Evolutionary conservation across 2,888 invertebrate species (phyloP), one percentile per base, ranked within the genome.

Genomic region (Pyralis farinalis): DNA sequence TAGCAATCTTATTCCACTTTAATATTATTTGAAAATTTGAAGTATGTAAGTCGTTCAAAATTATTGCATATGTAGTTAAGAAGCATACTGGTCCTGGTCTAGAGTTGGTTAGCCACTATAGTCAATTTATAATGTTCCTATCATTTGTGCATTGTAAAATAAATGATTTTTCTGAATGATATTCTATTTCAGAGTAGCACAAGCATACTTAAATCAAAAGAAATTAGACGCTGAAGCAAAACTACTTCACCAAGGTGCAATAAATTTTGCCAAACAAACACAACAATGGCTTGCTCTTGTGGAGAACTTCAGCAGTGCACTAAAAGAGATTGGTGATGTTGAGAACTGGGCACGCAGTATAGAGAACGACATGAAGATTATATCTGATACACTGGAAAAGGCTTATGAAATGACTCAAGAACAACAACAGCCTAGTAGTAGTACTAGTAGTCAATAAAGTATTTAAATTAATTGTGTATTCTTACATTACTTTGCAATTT

Each of bases 341-440:
- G 98, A 99, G 74, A 99, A 98, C 75, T 99, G 99, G 99, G 97
- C 99, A 0, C 93, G 95, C 52, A 97, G 96, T 53, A 99, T 99
- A 60, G 99, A 99, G 80, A 94, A 94, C 46, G 99, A 99, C 74
- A 97, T 99, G 94, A 93, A 95, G 68, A 94, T 96, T 1, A 95
- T 99, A 51, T 95, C 96, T 5, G 95, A 94, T 55, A 97, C 98
- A 11, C 90, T 99, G 48, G 98, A 98, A 84, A 94, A 95, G 76
- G 98, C 98, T 7, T 98, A 98, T 74, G 96, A 96, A 90, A 94
- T 90, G 16, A 90, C 93, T 31, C 78, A 75, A 52, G 82, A 80
- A 51, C 67, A 72, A 46, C 71, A 72, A 46, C 71, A 25, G 12
- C 11, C 31, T 12, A 38, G 27, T 25, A 38, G 20, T 30, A 37